These are phyloP conservation scores for Drosophila pseudotalamancana DNA, from an alignment of 2,888 invertebrate genomes.

Conservation along the genomic window DNA sequence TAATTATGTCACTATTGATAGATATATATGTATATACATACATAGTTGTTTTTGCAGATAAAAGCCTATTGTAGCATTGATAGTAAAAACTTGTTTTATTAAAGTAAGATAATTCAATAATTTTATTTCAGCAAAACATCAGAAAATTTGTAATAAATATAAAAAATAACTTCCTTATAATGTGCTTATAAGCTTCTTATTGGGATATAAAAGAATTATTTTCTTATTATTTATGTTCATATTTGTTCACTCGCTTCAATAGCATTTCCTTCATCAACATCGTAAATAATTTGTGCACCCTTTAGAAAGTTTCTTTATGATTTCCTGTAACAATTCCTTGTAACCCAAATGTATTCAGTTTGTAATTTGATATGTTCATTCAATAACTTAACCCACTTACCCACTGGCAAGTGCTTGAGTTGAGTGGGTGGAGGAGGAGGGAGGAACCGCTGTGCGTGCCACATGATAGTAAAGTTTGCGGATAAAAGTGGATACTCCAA, in stretches of 20 bases:
- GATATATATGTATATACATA: no score
- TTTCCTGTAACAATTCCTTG: conserved; percentile 5
- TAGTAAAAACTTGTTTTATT: no score
- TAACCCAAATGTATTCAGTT: not conserved
- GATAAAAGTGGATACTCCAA: conserved; percentile 34
- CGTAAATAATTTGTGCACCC: not conserved
- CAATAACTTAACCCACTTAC: conserved; percentile 46
- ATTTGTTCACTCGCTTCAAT: not conserved
- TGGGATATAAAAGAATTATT: not conserved
- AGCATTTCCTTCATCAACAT: not conserved
- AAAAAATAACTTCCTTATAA: no score
- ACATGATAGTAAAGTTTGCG: conserved; percentile 20
- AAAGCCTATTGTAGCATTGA: no score
- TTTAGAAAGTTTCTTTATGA: not conserved
- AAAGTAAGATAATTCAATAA: no score
- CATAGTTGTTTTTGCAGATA: no score
- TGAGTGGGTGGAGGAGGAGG: not conserved
- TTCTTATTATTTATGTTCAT: not conserved
- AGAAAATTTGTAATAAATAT: no score
- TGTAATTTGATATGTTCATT: conserved; percentile 18
- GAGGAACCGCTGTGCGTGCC: conserved; percentile 38
- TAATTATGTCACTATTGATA: no score
- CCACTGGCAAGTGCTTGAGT: conserved; percentile 6
- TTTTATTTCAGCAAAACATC: no score
- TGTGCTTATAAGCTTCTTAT: not conserved